Evolutionary conservation across 1,140 invertebrate species (phyloP).

Genomic region (Asobara japonica): DNA sequence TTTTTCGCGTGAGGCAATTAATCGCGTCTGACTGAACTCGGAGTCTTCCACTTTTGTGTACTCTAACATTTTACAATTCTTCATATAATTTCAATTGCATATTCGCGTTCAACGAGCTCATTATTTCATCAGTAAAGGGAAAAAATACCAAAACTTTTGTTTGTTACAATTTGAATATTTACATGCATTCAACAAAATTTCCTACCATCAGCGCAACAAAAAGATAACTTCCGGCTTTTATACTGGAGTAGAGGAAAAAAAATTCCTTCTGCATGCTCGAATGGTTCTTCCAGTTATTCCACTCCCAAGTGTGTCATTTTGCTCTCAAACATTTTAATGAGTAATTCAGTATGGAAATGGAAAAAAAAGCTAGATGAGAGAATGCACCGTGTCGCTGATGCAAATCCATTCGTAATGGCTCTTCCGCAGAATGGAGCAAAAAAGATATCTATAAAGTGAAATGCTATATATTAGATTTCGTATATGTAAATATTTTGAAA

Average conservation of each 20-base stretch:
- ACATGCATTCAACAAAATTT: no score
- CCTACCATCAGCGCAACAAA: no score
- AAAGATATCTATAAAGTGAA: background rate
- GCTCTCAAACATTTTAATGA: background rate
- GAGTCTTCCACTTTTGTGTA: background rate
- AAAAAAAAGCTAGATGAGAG: background rate
- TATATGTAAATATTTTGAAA: no score
- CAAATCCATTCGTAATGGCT: background rate
- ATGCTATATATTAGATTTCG: background rate
- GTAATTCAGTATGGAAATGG: background rate
- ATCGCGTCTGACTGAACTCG: background rate
- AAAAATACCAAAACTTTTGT: background rate
- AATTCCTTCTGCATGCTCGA: background rate
- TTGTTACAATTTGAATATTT: no score
- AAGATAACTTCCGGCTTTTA: background rate
- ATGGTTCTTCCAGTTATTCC: background rate
- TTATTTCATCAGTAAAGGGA: background rate
- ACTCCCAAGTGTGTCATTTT: background rate
- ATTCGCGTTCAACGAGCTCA: no score
- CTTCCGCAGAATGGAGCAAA: background rate
- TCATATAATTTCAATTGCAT: no score
- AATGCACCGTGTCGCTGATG: background rate
- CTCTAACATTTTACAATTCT: no score
- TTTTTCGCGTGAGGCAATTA: background rate
- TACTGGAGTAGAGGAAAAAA: background rate